Evolutionary conservation across 2,113 vertebrate genomes (phyloP).

Genomic region (Rhynchomys soricoides): DNA sequence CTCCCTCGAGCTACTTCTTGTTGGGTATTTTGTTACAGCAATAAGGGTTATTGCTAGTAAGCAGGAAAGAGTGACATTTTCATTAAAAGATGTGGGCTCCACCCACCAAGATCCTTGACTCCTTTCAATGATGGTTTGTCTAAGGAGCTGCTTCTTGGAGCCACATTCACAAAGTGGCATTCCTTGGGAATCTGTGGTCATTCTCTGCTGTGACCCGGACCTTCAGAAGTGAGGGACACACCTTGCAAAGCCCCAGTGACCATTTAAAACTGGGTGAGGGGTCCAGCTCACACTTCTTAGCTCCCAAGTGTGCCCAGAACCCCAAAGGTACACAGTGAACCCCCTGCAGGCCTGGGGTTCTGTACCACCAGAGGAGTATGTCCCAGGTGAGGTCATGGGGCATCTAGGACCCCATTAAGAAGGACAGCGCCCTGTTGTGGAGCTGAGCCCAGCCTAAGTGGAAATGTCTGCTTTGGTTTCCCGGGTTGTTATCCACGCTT

Average conservation of each 20-base stretch:
- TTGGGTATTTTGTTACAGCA: not conserved
- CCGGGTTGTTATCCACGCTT: not conserved
- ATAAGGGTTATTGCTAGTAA: too few relatives aligned
- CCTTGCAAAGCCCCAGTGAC: not conserved
- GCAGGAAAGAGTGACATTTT: not conserved
- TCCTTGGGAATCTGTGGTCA: not conserved
- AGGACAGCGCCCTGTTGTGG: not conserved
- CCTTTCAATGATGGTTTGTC: not conserved
- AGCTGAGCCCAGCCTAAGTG: too few relatives aligned
- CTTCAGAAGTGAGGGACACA: not conserved
- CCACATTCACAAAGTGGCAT: accelerated
- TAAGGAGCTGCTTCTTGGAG: not conserved
- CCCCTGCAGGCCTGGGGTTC: not conserved
- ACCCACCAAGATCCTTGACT: not conserved
- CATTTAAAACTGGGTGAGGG: not conserved
- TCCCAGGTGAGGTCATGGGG: too few relatives aligned
- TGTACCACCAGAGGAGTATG: too few relatives aligned
- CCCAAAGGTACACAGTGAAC: not conserved
- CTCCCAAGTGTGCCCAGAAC: too few relatives aligned
- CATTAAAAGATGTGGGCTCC: not conserved
- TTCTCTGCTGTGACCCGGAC: not conserved
- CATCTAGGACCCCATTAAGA: accelerated
- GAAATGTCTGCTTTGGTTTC: not conserved
- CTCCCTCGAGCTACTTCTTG: not conserved
- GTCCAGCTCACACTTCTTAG: not conserved